Percentiles rank a stretch among this genome's conserved stretches.
These are phyloP conservation scores for Petrolisthes manimaculis DNA, from an alignment of 2,888 invertebrate genomes.

Conservation along the genomic window DNA sequence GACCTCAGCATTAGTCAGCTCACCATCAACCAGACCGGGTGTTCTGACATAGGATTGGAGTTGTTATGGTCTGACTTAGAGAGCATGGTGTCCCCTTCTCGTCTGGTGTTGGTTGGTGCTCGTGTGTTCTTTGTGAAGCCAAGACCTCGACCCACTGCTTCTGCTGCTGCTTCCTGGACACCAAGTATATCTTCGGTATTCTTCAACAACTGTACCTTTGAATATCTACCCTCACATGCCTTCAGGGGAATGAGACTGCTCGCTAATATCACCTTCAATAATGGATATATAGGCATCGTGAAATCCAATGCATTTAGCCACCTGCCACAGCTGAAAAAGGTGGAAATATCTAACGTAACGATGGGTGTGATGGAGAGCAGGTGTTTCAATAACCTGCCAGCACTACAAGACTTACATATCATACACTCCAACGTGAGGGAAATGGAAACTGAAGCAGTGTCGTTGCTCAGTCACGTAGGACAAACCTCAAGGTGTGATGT, in stretches of 20 bases:
- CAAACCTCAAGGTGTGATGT: background rate
- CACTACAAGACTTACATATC: conserved; percentile 27
- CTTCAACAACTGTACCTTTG: conserved; percentile 30
- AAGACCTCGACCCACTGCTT: background rate
- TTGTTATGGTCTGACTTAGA: conserved; percentile 38
- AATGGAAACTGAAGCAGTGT: conserved; percentile 21
- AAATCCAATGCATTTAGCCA: conserved; percentile 24
- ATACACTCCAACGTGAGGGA: conserved; percentile 9
- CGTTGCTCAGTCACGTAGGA: background rate
- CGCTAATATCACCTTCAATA: conserved; percentile 6
- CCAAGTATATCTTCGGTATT: conserved; percentile 35
- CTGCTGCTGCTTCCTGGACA: conserved; percentile 12
- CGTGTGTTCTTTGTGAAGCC: conserved; percentile 22
- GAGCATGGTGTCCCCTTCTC: conserved; percentile 31
- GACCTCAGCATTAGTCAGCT: conserved; percentile 22
- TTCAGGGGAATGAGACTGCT: conserved; percentile 40
- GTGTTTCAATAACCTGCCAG: conserved; percentile 34
- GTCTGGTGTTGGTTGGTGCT: conserved; percentile 26
- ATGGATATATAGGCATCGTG: conserved; percentile 20
- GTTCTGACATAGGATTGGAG: conserved; percentile 26
- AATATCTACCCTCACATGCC: conserved; percentile 23
- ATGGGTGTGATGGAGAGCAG: conserved; percentile 16
- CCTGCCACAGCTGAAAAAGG: conserved; percentile 16
- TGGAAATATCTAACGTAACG: conserved; percentile 35
- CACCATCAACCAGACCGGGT: conserved; percentile 45